These are phyloP conservation scores for Imbricaverruca yamaguchii DNA, from an alignment of 2,888 invertebrate genomes.

Conservation along the genomic window DNA sequence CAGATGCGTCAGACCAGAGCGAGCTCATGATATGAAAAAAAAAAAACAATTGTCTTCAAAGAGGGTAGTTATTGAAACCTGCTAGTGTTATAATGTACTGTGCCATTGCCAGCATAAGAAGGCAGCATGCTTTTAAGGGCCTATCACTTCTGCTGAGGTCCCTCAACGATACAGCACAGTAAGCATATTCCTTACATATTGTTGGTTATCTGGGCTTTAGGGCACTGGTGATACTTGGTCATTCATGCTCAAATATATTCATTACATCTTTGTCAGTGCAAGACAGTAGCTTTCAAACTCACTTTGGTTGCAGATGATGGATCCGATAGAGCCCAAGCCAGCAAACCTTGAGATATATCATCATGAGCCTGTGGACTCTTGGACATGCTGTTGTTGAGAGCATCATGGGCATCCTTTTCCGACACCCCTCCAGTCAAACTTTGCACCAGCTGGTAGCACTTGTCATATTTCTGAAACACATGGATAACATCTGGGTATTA, in stretches of 20 bases:
- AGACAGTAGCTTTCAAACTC: conserved; percentile 24
- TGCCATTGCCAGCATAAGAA: too few relatives aligned
- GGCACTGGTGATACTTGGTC: too few relatives aligned
- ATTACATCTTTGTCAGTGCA: too few relatives aligned
- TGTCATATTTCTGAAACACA: conserved; percentile 71
- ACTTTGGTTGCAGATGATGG: conserved; percentile 66
- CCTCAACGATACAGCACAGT: background rate
- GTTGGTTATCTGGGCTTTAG: background rate
- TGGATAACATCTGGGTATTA: background rate
- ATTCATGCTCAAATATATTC: too few relatives aligned
- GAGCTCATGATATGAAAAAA: too few relatives aligned
- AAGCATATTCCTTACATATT: background rate
- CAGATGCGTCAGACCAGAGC: too few relatives aligned
- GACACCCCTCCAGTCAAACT: conserved; percentile 71
- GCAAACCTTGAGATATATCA: conserved; percentile 82
- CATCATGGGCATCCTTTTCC: conserved; percentile 90
- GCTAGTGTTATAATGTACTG: too few relatives aligned
- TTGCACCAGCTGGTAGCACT: conserved; percentile 69
- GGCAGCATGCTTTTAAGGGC: too few relatives aligned
- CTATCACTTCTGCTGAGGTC: too few relatives aligned
- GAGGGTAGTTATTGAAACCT: too few relatives aligned
- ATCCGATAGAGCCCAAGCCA: conserved; percentile 81
- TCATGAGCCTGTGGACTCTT: conserved; percentile 77
- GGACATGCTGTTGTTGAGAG: conserved; percentile 77
- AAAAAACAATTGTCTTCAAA: too few relatives aligned